Base-by-base conservation (phyloP, 1,140 invertebrate genomes). In the Leptinotarsa texana region DNA sequence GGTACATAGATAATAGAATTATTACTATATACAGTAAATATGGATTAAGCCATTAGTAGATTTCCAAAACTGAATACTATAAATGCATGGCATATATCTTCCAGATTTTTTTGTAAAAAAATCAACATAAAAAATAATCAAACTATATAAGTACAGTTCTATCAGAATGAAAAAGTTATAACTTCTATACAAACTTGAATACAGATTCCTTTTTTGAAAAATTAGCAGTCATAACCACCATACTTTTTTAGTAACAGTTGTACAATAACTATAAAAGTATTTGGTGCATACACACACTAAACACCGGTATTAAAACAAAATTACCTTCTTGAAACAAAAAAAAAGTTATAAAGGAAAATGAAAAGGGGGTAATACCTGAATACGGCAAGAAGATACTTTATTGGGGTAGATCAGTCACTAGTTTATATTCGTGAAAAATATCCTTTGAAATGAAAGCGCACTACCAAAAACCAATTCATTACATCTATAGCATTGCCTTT, bases 361-460 rank as follows among this genome's bases (percentile, higher is more conserved):
- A 24, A 24, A 67, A 67, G 21, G 27, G n/a, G 42, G 15, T 67
- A 42, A 24, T 75, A 77, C 78, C 79, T 79, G 76, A 75, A 76
- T 76, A 79, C 79, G 78, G 49, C 69, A 74, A 42, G 66, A 65
- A 22, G 47, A 75, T 63, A 51, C 27, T 51, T 49, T 33, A 65
- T 63, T 68, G 24, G 65, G 62, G 49, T 75, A 74, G 13, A 74
- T 73, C 72, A 63, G 57, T 49, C 70, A 47, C 65, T 51, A 42
- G 24, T n/a, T 22, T 48, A 67, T 21, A 17, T 57, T 57, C 15
- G 51, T 57, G 51, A 18, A 57, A 57, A 66, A 65, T 69, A 69
- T 48, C 18, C 24, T 70, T 13, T n/a, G 65, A 67, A 70, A 63
- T 63, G 22, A 66, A 71, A 49, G 69, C 63, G 68, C 57, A 72